Evolutionary conservation across 1,140 invertebrate genomes (phyloP).

Genomic region (Stenopsyche tienmushanensis): DNA sequence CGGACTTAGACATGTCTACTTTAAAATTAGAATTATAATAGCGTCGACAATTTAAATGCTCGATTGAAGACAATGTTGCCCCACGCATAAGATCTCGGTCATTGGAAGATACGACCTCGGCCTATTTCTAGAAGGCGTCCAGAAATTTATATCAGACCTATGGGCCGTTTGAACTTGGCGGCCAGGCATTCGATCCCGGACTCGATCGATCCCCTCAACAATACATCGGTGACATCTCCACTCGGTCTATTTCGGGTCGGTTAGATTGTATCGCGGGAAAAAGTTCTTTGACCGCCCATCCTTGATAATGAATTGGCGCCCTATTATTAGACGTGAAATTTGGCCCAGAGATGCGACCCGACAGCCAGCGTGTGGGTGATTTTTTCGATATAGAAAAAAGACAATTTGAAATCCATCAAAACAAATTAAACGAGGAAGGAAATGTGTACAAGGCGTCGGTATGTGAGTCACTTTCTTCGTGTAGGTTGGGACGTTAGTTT

Average conservation of each 20-base stretch:
- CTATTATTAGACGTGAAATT: background rate
- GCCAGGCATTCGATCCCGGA: too few species aligned
- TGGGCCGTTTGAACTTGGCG: too few species aligned
- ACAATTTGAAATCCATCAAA: background rate
- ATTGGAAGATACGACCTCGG: background rate
- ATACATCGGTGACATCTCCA: background rate
- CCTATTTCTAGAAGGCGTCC: too few species aligned
- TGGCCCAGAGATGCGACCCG: background rate
- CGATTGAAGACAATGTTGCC: too few species aligned
- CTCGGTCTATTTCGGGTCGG: background rate
- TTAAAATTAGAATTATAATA: too few species aligned
- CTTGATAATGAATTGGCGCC: background rate
- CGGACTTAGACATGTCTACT: too few species aligned
- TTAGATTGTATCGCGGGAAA: background rate
- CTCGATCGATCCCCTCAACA: background rate
- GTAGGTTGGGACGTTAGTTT: too few species aligned
- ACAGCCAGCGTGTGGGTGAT: background rate
- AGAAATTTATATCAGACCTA: too few species aligned
- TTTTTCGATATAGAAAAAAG: background rate
- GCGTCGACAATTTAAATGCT: too few species aligned
- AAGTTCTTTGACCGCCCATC: slow-evolving; percentile 7
- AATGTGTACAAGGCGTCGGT: too few species aligned
- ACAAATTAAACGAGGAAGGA: background rate
- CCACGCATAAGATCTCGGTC: background rate
- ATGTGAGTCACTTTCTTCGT: too few species aligned